phyloP scores from a whole-genome alignment of 1,140 invertebrate genomes.

The Acyrthosiphon pisum region DNA sequence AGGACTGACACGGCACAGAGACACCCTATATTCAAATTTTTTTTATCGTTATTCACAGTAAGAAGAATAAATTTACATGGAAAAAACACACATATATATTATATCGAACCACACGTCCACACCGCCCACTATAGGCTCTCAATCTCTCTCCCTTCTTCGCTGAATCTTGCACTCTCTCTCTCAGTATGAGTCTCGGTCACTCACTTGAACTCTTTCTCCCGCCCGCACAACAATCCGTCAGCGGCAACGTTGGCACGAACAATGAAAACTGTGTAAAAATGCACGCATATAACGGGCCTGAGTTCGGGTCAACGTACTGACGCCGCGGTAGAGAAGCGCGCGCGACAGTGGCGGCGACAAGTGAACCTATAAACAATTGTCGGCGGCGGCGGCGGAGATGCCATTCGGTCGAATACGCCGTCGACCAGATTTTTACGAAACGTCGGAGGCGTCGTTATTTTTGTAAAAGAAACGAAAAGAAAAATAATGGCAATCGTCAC shows the following conservation, averaged over 20 bases:
- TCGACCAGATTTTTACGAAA: neutral
- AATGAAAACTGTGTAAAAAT: conserved; percentile 16
- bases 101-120: neutral
- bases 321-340: too few species aligned
- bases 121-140: neutral
- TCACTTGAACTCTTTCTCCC: neutral
- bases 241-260: conserved; percentile 17
- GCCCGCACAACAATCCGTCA: conserved; percentile 37
- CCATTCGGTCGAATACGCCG: neutral
- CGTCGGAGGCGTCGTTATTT: neutral
- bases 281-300: neutral
- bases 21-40: neutral
- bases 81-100: neutral
- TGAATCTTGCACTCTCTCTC: neutral
- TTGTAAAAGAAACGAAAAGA: neutral
- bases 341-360: neutral
- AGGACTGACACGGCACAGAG: neutral
- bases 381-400: neutral
- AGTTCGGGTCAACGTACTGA: conserved; percentile 14
- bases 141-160: neutral
- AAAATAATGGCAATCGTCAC: neutral
- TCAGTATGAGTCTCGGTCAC: neutral
- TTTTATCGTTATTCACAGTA: neutral
- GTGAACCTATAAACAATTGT: neutral
- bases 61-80: neutral